Base-by-base conservation (phyloP, 2,113 vertebrate species). In the Brachyistius frenatus region DNA sequence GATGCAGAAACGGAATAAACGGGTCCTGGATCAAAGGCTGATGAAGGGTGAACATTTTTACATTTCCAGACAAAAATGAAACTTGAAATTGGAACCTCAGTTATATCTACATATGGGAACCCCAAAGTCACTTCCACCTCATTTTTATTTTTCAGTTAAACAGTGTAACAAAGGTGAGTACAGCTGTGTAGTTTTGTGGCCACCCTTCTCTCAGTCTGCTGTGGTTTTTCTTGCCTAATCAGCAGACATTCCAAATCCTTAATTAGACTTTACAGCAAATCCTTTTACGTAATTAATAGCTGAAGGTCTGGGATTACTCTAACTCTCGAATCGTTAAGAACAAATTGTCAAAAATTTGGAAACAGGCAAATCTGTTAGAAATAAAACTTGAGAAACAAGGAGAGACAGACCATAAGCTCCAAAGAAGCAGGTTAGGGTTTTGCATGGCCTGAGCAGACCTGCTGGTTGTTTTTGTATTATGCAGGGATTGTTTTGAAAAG, bases 241-340 rank as follows among this genome's bases (percentile, higher is more conserved):
- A 72, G 47, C 72, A 81, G 84, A 88, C 80, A 76, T 73, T 79
- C 67, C 66, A 68, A 73, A 76, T 80, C 62, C 73, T 83, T 88
- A 78, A 84, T 87, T 76, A 80, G 61, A 86, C 77, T 80, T 58
- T 35, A 44, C 23, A 73, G 66, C 52, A 70, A 90, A 86, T 92
- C 83, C 46, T 81, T 55, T 91, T 76, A 89, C 53, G 36, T 83
- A 76, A 87, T 87, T 90, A 81, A 80, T 70, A 73, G 15, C 66
- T 83, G 37, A 80, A 78, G 80, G 66, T 56, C 41, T 74, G 23
- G 55, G 5, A 52, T 73, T 68, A 67, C 70, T 63, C 55, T 53
- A n/a, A 60, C 11, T 54, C 3, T 13, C 7, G 63, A 61, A 71
- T 47, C n/a, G 57, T 36, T 33, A 31, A 67, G 71, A 83, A 68